These are phyloP conservation scores for Caenorhabditis briggsae DNA, from an alignment of 1,140 invertebrate species.

Conservation along the genomic window DNA sequence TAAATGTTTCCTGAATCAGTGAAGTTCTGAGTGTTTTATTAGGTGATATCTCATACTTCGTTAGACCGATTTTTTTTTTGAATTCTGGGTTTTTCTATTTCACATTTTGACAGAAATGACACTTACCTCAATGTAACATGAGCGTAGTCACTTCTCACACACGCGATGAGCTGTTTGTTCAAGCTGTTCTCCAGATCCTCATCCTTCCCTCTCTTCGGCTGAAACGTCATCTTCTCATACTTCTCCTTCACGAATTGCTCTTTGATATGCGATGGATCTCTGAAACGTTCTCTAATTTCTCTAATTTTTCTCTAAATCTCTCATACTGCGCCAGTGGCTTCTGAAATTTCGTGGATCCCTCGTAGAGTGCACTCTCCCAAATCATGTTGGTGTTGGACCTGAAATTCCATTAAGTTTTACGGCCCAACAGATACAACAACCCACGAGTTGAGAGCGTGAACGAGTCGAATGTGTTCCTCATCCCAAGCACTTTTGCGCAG, in stretches of 20 bases:
- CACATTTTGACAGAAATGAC: neutral
- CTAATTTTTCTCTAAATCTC: neutral
- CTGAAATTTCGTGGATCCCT: conserved; percentile 16
- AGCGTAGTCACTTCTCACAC: conserved; percentile 21
- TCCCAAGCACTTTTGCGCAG: conserved; percentile 50
- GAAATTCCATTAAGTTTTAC: neutral
- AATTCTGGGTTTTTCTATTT: neutral
- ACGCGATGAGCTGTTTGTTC: conserved; percentile 36
- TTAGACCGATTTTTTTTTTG: neutral
- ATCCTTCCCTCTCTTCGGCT: conserved; percentile 39
- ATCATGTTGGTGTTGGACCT: conserved; percentile 48
- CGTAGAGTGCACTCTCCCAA: conserved; percentile 27
- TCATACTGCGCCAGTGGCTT: conserved; percentile 29
- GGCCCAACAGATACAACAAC: neutral
- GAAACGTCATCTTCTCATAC: conserved; percentile 37
- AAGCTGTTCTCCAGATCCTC: conserved; percentile 36
- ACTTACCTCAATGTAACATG: conserved; percentile 12
- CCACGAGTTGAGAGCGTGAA: conserved; percentile 45
- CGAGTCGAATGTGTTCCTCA: conserved; percentile 49
- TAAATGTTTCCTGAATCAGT: neutral
- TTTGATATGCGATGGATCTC: conserved; percentile 46
- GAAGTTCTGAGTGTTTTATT: too few relatives aligned
- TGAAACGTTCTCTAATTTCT: neutral
- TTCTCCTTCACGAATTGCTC: conserved; percentile 49
- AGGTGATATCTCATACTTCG: too few relatives aligned